These are phyloP conservation scores for Ctenicera cuprea DNA, from an alignment of 2,888 invertebrate genomes.

Conservation along the genomic window DNA sequence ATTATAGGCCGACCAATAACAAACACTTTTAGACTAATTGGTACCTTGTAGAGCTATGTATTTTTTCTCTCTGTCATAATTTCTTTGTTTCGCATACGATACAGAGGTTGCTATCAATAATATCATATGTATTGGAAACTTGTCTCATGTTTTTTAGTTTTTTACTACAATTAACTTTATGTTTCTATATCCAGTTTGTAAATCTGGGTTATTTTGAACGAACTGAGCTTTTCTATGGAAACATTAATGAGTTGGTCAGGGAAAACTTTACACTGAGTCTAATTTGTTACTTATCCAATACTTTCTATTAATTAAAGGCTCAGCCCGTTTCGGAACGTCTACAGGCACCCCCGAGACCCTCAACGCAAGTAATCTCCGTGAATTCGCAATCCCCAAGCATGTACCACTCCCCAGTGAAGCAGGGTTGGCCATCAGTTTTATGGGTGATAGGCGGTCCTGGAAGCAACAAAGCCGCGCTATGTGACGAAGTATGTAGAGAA, in stretches of 20 bases:
- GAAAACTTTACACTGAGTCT: background rate
- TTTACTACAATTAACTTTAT: too few species aligned
- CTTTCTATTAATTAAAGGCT: too few species aligned
- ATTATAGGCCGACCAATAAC: constrained; percentile 17
- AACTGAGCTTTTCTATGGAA: too few species aligned
- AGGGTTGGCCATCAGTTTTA: constrained; percentile 68
- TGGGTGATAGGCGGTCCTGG: constrained; percentile 90
- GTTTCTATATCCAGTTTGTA: too few species aligned
- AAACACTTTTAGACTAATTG: constrained; percentile 9
- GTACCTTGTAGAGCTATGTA: background rate
- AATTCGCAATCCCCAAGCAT: constrained; percentile 61
- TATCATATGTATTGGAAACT: too few species aligned
- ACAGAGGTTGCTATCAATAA: too few species aligned
- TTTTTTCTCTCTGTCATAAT: background rate
- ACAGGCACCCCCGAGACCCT: constrained; percentile 59
- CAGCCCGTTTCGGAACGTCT: constrained; percentile 39
- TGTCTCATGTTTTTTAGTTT: too few species aligned
- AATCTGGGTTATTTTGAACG: too few species aligned
- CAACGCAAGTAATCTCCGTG: constrained; percentile 69
- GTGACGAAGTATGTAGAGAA: constrained; percentile 81
- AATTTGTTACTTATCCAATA: too few species aligned
- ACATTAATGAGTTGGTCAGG: background rate
- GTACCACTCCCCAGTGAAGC: constrained; percentile 66
- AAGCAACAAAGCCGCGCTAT: constrained; percentile 90
- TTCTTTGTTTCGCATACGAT: background rate